Conservation (phyloP, 2,888 invertebrate genomes). For the Lithodes maja region DNA sequence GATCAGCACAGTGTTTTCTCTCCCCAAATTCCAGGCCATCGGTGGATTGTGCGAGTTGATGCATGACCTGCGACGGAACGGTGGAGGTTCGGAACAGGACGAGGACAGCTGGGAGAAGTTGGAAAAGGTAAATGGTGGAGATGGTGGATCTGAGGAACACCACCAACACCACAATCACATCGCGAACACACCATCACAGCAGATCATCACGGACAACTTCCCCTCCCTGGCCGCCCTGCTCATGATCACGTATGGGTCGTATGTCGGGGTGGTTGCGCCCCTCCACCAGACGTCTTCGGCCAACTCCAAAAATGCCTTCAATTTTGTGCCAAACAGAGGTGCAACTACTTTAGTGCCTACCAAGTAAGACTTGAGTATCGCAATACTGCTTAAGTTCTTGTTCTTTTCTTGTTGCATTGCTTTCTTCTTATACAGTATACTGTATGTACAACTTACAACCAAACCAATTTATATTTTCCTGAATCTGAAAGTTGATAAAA, state of each 20-base stretch:
- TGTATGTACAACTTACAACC: background rate
- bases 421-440: background rate
- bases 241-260: slow-evolving; percentile 64
- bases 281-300: slow-evolving; percentile 61
- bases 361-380: slow-evolving; percentile 42
- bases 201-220: slow-evolving; percentile 54
- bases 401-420: background rate
- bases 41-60: slow-evolving; percentile 49
- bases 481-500: too few species aligned
- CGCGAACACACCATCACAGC: slow-evolving; percentile 12
- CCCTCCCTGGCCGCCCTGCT: slow-evolving; percentile 60
- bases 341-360: slow-evolving; percentile 69
- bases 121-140: background rate
- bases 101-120: slow-evolving; percentile 54
- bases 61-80: slow-evolving; percentile 39
- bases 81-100: slow-evolving; percentile 11
- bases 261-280: slow-evolving; percentile 68
- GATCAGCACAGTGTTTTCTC: background rate
- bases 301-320: slow-evolving; percentile 61
- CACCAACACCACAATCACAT: slow-evolving; percentile 3
- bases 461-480: too few species aligned
- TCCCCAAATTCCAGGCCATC: slow-evolving; percentile 35
- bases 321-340: slow-evolving; percentile 68
- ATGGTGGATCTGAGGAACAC: background rate
- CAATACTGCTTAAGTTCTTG: too few species aligned